Evolutionary conservation across 2,888 invertebrate genomes (phyloP), one percentile per base, ranked within the genome.

Genomic region (Cephus sareptanus): DNA sequence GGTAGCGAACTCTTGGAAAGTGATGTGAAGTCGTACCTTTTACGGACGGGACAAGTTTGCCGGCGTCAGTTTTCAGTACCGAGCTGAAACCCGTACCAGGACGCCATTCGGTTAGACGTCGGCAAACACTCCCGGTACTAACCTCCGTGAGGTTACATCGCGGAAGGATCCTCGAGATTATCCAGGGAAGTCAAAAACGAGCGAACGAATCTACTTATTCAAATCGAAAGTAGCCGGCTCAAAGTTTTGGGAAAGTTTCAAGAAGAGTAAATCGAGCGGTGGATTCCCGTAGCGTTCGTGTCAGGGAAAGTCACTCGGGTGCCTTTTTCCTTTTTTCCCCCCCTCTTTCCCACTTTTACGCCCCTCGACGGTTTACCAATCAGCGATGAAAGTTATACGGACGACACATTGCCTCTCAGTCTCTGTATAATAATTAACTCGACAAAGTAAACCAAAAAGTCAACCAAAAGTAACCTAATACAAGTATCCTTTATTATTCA

Each of bases 401-500:
- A 15, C 56, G 56, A 56, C 56, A 23, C 23, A 56, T 56, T 23
- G 23, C 56, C 56, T 23, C 6, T 56, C 23, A 23, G 56, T 56
- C 56, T 23, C 56, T 9, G 23, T 56, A 23, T 23, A 56, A 56
- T 56, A 56, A 56, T 56, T 56, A 56, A 56, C 2, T 56, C 23
- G 56, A 23, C 15, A 56, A 56, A 23, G 9, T 56, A 4, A 23
- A 56, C 9, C 1, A 56, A 56, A 23, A 56, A 23, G 23, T 56
- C 6, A 56, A 23, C 9, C 23, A 23, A 56, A 23, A 56, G 9
- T 56, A 56, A 23, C 2, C 56, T 23, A 23, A 23, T 56, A 23
- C 6, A 23, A 23, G 56, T 15, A 56, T 56, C 23, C 4, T 56
- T 56, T 23, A 56, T 23, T 23, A 90, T 92, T 91, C 87, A 97